Evolutionary conservation across 2,113 vertebrate genomes (phyloP), one percentile per base, ranked within the genome.

Genomic region (Numenius arquata): DNA sequence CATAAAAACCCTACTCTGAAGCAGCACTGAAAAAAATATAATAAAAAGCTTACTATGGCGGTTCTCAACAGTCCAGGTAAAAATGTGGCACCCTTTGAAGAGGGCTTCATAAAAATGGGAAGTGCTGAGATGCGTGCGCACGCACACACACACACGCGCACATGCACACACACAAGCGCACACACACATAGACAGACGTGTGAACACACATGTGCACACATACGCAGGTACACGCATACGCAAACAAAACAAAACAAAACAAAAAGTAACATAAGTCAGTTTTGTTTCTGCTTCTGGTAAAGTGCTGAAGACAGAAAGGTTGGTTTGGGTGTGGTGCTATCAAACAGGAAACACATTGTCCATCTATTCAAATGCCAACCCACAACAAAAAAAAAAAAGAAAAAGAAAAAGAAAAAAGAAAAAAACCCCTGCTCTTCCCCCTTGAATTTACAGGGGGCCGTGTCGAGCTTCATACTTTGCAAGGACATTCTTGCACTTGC

Each of bases 401-500:
- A 5, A 19, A 25, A 15, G 7, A 3, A 3, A n/a, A 40, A 7
- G 5, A 9, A 12, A 13, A 22, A 26, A 23, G 5, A 17, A 77
- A n/a, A 25, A 66, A 62, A 43, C 4, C 8, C 36, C 65, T 26
- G 1, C 56, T 38, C 18, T 22, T 40, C 50, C 38, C 27, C 53
- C 29, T 65, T 0, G 0, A 25, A 76, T 77, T 98, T 98, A 99
- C 99, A 99, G 98, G 61, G 99, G 98, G 76, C 99, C 99, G 16
- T 99, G 99, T 29, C 99, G 98, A 92, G 99, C 98, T 96, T 99
- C 99, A 25, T 99, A 99, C 98, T 99, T 99, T 56, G 98, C 98
- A 91, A 99, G 97, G 96, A 99, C 90, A 95, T 99, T 99, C 98
- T 99, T 99, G 98, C 99, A 99, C 92, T 99, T 99, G 95, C 99